Conservation (phyloP, 1,140 invertebrate genomes). For the Pseudomyrmex sp. region DNA sequence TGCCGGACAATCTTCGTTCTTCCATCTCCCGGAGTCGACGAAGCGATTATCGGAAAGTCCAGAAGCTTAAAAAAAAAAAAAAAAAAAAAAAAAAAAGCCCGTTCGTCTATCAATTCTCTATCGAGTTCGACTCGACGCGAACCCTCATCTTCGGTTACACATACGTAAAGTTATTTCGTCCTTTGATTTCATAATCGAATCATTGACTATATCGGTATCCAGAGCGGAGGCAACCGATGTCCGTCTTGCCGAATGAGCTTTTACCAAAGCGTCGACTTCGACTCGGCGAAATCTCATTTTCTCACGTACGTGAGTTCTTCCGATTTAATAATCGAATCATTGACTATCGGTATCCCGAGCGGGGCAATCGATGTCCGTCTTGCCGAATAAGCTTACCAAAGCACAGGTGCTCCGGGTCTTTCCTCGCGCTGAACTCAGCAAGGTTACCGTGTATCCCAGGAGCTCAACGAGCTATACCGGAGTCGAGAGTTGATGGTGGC, state of each 20-base stretch:
- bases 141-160: not conserved
- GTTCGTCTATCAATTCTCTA: slow-evolving; percentile 32
- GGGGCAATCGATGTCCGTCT: slow-evolving; percentile 21
- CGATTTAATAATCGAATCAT: not conserved
- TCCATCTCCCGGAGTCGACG: slow-evolving; percentile 7
- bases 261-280: too few relatives aligned
- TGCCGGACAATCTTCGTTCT: slow-evolving; percentile 37
- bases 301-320: too few relatives aligned
- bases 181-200: too few relatives aligned
- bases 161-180: too few relatives aligned
- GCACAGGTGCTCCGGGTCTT: slow-evolving; percentile 15
- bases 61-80: not conserved
- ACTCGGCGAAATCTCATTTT: too few relatives aligned
- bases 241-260: too few relatives aligned
- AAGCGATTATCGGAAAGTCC: slow-evolving; percentile 43
- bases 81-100: not conserved
- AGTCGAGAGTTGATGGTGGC: slow-evolving; percentile 68
- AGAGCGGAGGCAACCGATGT: too few relatives aligned
- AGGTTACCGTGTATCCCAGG: slow-evolving; percentile 58
- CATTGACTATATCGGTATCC: too few relatives aligned
- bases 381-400: slow-evolving; percentile 53
- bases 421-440: slow-evolving; percentile 7
- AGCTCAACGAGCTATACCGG: slow-evolving; percentile 55
- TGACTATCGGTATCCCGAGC: not conserved
- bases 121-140: slow-evolving; percentile 5